phyloP scores from a whole-genome alignment of 2,888 invertebrate genomes.

The Ochropacha duplaris region DNA sequence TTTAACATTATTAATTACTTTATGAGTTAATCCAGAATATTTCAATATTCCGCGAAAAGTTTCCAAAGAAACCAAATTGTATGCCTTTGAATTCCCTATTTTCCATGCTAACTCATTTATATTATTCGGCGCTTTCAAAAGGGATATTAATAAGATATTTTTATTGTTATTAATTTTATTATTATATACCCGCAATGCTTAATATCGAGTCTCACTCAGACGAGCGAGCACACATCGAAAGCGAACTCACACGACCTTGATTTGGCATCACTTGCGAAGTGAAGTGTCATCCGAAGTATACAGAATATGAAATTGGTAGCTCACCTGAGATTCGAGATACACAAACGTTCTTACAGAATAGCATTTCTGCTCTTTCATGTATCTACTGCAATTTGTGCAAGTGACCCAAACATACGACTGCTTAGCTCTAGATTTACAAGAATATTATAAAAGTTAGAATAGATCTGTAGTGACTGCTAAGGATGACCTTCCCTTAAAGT shows the following conservation, averaged over 20 bases:
- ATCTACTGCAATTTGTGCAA: no score
- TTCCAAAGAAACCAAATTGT: neutral
- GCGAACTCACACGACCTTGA: no score
- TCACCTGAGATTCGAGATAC: no score
- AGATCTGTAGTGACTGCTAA: neutral
- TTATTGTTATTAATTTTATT: neutral
- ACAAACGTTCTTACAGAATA: no score
- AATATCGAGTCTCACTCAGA: no score
- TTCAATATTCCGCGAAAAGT: neutral
- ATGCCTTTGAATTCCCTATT: neutral
- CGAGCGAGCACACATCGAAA: no score
- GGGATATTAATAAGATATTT: neutral
- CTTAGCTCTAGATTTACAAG: neutral
- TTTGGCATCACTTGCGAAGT: no score
- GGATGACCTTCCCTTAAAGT: conserved; percentile 1
- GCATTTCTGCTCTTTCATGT: neutral
- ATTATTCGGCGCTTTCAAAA: neutral
- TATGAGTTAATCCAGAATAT: neutral
- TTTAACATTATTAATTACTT: neutral
- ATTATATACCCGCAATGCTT: no score
- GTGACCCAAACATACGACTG: no score
- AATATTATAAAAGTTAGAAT: neutral
- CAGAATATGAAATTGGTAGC: no score
- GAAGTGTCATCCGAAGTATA: no score
- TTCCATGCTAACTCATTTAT: neutral